phyloP scores from a whole-genome alignment of 2,888 invertebrate genomes.

The Cheilosia vulpina region DNA sequence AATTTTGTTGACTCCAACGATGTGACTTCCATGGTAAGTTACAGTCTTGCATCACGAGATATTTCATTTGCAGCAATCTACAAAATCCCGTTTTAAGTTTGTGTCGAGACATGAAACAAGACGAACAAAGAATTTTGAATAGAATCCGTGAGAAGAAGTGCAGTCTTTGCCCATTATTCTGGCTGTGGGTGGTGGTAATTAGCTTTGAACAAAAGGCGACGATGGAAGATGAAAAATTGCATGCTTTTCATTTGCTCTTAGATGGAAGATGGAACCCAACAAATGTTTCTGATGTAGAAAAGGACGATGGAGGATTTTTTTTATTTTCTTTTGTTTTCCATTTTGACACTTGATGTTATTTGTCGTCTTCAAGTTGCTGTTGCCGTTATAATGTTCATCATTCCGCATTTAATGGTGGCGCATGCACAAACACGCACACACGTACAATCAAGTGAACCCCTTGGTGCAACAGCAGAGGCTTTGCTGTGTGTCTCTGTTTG shows the following conservation, averaged over 20 bases:
- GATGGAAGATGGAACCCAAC: constrained; percentile 24
- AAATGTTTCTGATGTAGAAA: constrained; percentile 19
- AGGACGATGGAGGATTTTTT: constrained; percentile 1
- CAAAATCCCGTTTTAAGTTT: constrained; percentile 13
- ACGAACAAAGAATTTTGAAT: constrained; percentile 22
- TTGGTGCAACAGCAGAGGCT: constrained; percentile 32
- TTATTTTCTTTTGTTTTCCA: constrained; percentile 4
- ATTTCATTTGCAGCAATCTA: constrained; percentile 32
- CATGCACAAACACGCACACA: constrained; percentile 14
- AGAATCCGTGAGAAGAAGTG: constrained; percentile 40
- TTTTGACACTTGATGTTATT: constrained; percentile 66
- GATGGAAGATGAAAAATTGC: constrained; percentile 70
- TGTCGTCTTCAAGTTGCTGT: constrained; percentile 68
- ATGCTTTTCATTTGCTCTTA: constrained; percentile 59
- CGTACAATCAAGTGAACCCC: not conserved
- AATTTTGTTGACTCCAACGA: constrained; percentile 40
- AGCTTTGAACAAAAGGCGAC: constrained; percentile 69
- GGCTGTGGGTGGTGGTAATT: constrained; percentile 56
- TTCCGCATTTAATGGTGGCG: constrained; percentile 58
- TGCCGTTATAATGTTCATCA: constrained; percentile 71
- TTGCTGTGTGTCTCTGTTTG: constrained; percentile 37
- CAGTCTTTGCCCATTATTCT: constrained; percentile 9
- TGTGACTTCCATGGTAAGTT: constrained; percentile 51
- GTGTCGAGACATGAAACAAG: constrained; percentile 6
- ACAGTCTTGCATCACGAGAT: constrained; percentile 50